phyloP scores from a whole-genome alignment of 23 tunicate species.

The Clavelina lepadiformis region DNA sequence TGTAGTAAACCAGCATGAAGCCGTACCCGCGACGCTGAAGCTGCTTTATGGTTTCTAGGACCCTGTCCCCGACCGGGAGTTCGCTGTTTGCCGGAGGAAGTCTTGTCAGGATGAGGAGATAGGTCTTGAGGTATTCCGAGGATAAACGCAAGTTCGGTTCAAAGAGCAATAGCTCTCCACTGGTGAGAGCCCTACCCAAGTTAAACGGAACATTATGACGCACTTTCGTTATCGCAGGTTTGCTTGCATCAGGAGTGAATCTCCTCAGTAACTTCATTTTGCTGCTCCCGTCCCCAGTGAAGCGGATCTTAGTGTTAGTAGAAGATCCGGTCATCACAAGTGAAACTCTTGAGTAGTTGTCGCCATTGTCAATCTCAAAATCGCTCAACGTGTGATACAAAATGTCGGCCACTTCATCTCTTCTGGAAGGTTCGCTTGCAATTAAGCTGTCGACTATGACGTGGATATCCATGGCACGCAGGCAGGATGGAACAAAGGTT shows the following conservation, averaged over 20 bases:
- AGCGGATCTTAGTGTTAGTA: not conserved
- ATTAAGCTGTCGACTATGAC: slow-evolving; percentile 2
- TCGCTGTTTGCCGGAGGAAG: slow-evolving; percentile 10
- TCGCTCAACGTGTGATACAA: slow-evolving; percentile 7
- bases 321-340: not conserved
- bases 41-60: slow-evolving; percentile 7
- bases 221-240: not conserved
- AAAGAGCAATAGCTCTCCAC: slow-evolving; percentile 2
- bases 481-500: slow-evolving; percentile 12
- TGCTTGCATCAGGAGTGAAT: not conserved
- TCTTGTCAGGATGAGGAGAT: slow-evolving; percentile 9
- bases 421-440: not conserved
- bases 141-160: slow-evolving; percentile 8
- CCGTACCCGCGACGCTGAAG: slow-evolving; percentile 10
- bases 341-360: slow-evolving; percentile 10
- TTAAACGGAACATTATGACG: not conserved
- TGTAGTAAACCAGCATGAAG: slow-evolving; percentile 8
- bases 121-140: slow-evolving; percentile 4
- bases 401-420: not conserved
- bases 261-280: not conserved
- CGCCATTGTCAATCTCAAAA: slow-evolving; percentile 15
- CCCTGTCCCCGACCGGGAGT: not conserved
- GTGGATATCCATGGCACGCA: slow-evolving; percentile 7
- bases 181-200: not conserved
- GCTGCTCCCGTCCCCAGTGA: slow-evolving; percentile 10